Conservation (phyloP, 2,888 invertebrate genomes). For the Brachyptera risi region DNA sequence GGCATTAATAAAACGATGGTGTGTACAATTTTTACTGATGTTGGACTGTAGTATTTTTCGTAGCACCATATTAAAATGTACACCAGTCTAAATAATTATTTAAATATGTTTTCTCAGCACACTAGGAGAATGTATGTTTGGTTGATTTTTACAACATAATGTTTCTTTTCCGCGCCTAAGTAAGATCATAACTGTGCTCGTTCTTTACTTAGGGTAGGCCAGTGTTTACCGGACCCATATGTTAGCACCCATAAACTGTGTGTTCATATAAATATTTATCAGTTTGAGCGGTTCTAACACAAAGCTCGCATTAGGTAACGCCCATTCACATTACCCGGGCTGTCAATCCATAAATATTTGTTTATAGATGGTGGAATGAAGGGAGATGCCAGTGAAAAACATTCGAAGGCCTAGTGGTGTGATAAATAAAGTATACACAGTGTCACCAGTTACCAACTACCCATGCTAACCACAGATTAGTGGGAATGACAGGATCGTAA, state of each 20-base stretch:
- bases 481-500: background rate
- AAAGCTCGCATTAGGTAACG: background rate
- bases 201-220: conserved; percentile 19
- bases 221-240: conserved; percentile 21
- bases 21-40: no score
- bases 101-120: conserved; percentile 10
- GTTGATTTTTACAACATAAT: conserved; percentile 5
- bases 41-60: conserved; percentile 4
- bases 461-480: background rate
- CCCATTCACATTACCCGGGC: background rate
- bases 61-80: conserved; percentile 18
- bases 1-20: conserved; percentile 6
- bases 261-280: conserved; percentile 27
- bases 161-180: conserved; percentile 16
- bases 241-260: conserved; percentile 20
- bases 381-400: background rate
- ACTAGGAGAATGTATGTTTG: conserved; percentile 10
- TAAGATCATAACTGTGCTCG: conserved; percentile 14
- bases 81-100: conserved; percentile 3
- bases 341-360: conserved; percentile 13
- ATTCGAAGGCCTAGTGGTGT: background rate
- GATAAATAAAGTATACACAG: conserved; percentile 13
- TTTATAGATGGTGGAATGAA: background rate
- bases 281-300: conserved; percentile 7
- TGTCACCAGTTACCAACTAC: background rate